Evolutionary conservation across 2,113 vertebrate genomes (phyloP).

Genomic region (Natator depressus): DNA sequence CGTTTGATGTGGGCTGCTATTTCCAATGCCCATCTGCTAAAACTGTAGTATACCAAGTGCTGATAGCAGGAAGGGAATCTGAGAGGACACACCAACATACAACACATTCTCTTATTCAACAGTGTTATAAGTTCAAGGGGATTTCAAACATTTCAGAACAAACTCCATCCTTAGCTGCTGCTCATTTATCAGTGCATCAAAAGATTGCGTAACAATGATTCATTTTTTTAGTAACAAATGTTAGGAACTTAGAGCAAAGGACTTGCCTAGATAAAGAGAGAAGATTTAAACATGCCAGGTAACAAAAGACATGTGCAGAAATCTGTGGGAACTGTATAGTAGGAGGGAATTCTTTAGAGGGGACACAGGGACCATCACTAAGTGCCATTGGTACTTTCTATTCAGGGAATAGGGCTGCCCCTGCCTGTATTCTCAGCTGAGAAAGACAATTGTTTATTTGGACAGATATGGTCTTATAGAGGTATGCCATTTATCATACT

Average conservation of each 20-base stretch:
- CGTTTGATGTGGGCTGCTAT: constrained; percentile 41
- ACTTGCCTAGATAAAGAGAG: constrained; percentile 80
- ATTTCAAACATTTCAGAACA: constrained; percentile 74
- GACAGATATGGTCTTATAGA: background rate
- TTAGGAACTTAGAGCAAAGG: constrained; percentile 76
- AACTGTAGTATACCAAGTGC: constrained; percentile 36
- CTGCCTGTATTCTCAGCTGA: constrained; percentile 48
- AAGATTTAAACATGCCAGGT: constrained; percentile 83
- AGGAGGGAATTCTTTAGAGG: constrained; percentile 78
- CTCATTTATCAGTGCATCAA: constrained; percentile 72
- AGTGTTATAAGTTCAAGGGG: constrained; percentile 66
- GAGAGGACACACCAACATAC: constrained; percentile 65
- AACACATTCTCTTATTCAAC: constrained; percentile 68
- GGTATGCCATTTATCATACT: background rate
- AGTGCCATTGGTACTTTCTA: background rate
- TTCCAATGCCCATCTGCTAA: constrained; percentile 42
- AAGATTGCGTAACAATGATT: constrained; percentile 69
- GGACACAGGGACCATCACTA: constrained; percentile 50
- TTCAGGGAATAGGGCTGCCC: background rate
- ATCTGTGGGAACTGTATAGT: constrained; percentile 77
- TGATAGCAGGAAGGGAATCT: constrained; percentile 53
- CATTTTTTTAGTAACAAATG: constrained; percentile 77
- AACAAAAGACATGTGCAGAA: constrained; percentile 80
- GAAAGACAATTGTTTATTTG: background rate
- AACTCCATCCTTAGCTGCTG: constrained; percentile 69